Conservation (phyloP, 2,797 vertebrate species). For the Gymnocypris eckloni region DNA sequence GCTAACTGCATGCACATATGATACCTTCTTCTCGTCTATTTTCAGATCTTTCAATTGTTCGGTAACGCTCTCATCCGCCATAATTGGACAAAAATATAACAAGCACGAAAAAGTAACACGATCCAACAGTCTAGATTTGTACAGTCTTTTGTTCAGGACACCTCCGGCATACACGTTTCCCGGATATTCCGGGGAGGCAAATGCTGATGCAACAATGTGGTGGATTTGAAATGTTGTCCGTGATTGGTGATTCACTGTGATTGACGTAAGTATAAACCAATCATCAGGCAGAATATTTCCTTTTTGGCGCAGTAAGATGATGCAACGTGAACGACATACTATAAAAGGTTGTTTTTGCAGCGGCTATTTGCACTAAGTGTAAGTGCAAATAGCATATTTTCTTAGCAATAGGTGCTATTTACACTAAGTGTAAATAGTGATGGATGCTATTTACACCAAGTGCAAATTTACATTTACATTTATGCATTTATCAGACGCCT, state of each 20-base stretch:
- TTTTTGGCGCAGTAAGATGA: constrained; percentile 30
- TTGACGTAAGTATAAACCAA: constrained; percentile 35
- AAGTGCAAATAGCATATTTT: too few relatives aligned
- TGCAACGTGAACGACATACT: not conserved
- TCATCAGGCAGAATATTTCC: not conserved
- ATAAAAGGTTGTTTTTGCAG: not conserved
- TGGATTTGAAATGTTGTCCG: not conserved
- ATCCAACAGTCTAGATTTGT: not conserved
- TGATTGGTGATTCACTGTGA: constrained; percentile 48
- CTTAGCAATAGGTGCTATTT: too few relatives aligned
- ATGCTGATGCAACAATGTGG: constrained; percentile 64
- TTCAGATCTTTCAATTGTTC: constrained; percentile 76
- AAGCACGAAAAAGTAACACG: not conserved
- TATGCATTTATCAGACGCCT: too few relatives aligned
- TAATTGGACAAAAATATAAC: constrained; percentile 45
- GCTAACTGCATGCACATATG: constrained; percentile 8
- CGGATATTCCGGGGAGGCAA: constrained; percentile 48
- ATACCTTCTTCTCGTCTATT: constrained; percentile 75
- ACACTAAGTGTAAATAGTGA: too few relatives aligned
- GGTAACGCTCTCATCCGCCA: constrained; percentile 72
- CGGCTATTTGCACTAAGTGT: too few relatives aligned
- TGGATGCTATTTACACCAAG: too few relatives aligned
- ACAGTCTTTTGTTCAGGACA: not conserved
- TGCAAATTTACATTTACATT: too few relatives aligned
- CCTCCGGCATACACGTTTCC: constrained; percentile 38